A percentile compares a stretch with the other conserved stretches of the same genome.
These are phyloP conservation scores for Leptinotarsa peninsularis DNA, from an alignment of 2,888 invertebrate genomes.

Conservation along the genomic window DNA sequence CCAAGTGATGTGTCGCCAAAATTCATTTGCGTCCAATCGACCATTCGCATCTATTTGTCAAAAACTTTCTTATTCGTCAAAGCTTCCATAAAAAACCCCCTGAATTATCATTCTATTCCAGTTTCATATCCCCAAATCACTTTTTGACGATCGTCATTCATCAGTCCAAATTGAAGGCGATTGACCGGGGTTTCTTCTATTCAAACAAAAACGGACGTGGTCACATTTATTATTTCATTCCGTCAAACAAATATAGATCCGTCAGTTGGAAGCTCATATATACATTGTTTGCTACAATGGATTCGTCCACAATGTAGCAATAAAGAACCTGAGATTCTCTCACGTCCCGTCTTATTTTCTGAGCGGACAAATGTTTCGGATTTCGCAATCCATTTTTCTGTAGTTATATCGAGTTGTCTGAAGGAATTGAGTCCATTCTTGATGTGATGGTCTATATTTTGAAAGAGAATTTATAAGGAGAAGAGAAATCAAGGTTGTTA, in stretches of 20 bases:
- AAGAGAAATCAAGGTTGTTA: too few relatives aligned
- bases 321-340: constrained; percentile 7
- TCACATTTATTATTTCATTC: constrained; percentile 1
- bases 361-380: neutral
- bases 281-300: constrained; percentile 16
- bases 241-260: neutral
- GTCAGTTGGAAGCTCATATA: neutral
- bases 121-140: neutral
- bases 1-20: neutral
- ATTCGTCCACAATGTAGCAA: constrained; percentile 3
- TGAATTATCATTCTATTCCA: constrained; percentile 4
- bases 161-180: neutral
- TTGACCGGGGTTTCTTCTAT: neutral
- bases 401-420: neutral
- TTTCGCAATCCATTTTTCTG: constrained; percentile 6
- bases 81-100: neutral
- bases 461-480: neutral
- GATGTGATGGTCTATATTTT: neutral
- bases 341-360: neutral
- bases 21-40: neutral
- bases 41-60: neutral
- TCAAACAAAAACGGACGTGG: neutral
- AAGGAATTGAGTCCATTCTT: neutral
- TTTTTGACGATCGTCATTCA: constrained; percentile 4
- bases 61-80: neutral